Conservation (phyloP, 2,113 vertebrate genomes). For the Micronycteris hirsuta region DNA sequence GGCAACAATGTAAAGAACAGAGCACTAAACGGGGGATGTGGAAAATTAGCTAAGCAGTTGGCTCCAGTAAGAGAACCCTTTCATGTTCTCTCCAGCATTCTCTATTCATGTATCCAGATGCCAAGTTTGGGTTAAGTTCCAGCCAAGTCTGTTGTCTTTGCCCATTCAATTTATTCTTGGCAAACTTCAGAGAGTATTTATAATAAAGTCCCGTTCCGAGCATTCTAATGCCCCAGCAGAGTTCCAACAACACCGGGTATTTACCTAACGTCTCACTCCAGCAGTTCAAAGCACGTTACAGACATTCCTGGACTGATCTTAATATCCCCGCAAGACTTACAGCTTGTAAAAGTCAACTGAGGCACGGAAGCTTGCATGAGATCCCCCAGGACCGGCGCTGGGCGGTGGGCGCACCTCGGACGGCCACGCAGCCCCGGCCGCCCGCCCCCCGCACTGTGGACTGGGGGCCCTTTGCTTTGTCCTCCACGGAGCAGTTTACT, state of each 20-base stretch:
- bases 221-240: conserved; percentile 15
- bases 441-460: neutral
- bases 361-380: neutral
- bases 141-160: conserved; percentile 45
- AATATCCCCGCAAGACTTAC: conserved; percentile 41
- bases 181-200: conserved; percentile 49
- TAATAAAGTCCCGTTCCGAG: conserved; percentile 36
- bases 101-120: conserved; percentile 13
- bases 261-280: conserved; percentile 69
- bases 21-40: conserved; percentile 53
- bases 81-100: neutral
- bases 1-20: neutral
- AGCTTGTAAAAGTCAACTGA: conserved; percentile 15
- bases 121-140: conserved; percentile 57
- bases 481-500: conserved; percentile 54
- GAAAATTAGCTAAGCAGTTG: conserved; percentile 40
- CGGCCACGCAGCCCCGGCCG: conserved; percentile 24
- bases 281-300: conserved; percentile 65
- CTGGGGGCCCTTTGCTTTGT: conserved; percentile 26
- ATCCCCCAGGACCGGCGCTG: no score
- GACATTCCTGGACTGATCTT: conserved; percentile 62
- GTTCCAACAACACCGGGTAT: conserved; percentile 63
- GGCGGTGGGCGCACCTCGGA: no score
- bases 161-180: conserved; percentile 56
- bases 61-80: neutral